Base-by-base conservation (phyloP, 2,797 vertebrate species). In the Clarias pachynema region DNA sequence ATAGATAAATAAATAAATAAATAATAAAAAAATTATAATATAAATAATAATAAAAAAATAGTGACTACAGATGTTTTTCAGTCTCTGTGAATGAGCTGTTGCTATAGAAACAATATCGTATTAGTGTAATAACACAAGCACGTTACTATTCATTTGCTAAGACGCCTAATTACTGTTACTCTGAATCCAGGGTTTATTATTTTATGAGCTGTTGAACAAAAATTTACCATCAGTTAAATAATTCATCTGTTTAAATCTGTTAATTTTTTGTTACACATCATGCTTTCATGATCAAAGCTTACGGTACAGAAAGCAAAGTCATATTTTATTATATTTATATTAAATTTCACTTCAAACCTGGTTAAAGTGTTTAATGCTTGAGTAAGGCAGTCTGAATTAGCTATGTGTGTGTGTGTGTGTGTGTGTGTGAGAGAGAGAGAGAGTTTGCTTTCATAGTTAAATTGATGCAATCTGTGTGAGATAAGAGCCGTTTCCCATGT, bases 401-500 rank as follows among this genome's bases (percentile, higher is more conserved):
- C 10, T 63, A 7, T 65, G 63, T 65, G 63, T 65, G 24, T 26
- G n/a, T 65, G n/a, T 65, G n/a, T 56, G 24, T 75, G 44, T 53
- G 44, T 56, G 72, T 31, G 72, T 10, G 26, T 12, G 49, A 31
- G 73, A 16, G 77, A n/a, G 77, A 62, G 77, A n/a, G 75, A 40
- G 62, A 66, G 79, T 80, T 80, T 80, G 79, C 60, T 49, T 34
- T 63, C 59, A 44, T 26, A 60, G 34, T 44, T 15, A 65, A 65
- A 80, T 65, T 65, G 24, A 65, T 80, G 40, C 78, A 80, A 18
- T 49, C n/a, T 80, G 40, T 44, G 37, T 49, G 62, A 66, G 79
- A 81, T 81, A 81, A 81, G 79, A 68, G 5, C n/a, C 31, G 1
- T 81, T 66, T 53, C 79, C n/a, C 79, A 66, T 66, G 62, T 66